Conservation (phyloP, 2,888 invertebrate genomes). For the Oegoconia quadripuncta region DNA sequence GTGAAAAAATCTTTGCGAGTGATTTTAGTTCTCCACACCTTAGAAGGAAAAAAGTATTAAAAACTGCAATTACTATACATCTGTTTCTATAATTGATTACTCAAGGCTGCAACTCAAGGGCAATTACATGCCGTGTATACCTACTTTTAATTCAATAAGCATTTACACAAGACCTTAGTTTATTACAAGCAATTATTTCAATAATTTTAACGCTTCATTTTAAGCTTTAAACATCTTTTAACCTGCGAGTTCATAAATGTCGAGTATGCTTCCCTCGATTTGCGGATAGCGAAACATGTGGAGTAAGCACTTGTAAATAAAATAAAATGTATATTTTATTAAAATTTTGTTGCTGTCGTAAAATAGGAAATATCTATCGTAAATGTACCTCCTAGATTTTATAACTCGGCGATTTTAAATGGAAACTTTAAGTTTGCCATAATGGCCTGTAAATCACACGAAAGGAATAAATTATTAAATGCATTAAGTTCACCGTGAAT, state of each 20-base stretch:
- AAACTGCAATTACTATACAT: slow-evolving; percentile 5
- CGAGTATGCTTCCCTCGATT: slow-evolving; percentile 20
- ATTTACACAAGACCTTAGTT: slow-evolving; percentile 7
- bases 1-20: neutral
- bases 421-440: slow-evolving; percentile 52
- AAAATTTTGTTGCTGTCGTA: slow-evolving; percentile 50
- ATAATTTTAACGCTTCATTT: slow-evolving; percentile 26
- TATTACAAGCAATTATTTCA: slow-evolving; percentile 21
- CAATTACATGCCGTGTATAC: slow-evolving; percentile 3
- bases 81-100: slow-evolving; percentile 8
- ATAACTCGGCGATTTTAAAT: slow-evolving; percentile 52
- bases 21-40: neutral
- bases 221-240: slow-evolving; percentile 24
- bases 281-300: slow-evolving; percentile 21
- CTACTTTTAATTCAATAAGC: slow-evolving; percentile 12
- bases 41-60: neutral
- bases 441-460: slow-evolving; percentile 63
- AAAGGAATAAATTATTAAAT: slow-evolving; percentile 63
- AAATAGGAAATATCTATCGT: slow-evolving; percentile 57
- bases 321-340: slow-evolving; percentile 43
- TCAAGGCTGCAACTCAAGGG: neutral
- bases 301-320: slow-evolving; percentile 36
- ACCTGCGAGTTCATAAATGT: slow-evolving; percentile 31
- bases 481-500: slow-evolving; percentile 49
- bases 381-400: slow-evolving; percentile 57